Evolutionary conservation across 1,140 invertebrate species (phyloP).

Genomic region (Papilio machaon): DNA sequence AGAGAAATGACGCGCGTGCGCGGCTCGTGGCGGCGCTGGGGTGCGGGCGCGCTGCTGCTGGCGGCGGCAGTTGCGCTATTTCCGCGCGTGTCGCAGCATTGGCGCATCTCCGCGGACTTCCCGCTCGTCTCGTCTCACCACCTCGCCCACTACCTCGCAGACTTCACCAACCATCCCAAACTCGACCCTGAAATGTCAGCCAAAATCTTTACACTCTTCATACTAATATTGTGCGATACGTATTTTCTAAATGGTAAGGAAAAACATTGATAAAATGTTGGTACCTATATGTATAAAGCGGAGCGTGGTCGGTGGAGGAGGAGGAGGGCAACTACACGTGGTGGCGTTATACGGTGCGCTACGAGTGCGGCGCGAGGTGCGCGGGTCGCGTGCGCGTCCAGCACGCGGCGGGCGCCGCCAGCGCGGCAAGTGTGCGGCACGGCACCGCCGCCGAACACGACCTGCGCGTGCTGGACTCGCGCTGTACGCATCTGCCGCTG

Average conservation of each 20-base stretch:
- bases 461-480: slow-evolving; percentile 39
- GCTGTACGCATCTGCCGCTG: slow-evolving; percentile 50
- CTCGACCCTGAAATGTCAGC: slow-evolving; percentile 44
- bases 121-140: slow-evolving; percentile 35
- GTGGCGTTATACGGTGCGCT: slow-evolving; percentile 62
- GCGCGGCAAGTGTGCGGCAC: slow-evolving; percentile 32
- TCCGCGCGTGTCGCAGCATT: slow-evolving; percentile 40
- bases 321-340: slow-evolving; percentile 60
- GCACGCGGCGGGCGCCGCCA: slow-evolving; percentile 33
- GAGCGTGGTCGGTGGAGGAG: slow-evolving; percentile 57
- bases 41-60: slow-evolving; percentile 38
- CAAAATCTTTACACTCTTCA: background rate
- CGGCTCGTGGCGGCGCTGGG: background rate
- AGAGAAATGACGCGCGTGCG: background rate
- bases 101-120: slow-evolving; percentile 35
- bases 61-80: slow-evolving; percentile 37
- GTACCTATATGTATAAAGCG: slow-evolving; percentile 40
- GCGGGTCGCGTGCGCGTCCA: slow-evolving; percentile 48
- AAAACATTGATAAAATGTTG: background rate
- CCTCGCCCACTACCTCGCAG: slow-evolving; percentile 61
- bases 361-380: slow-evolving; percentile 64
- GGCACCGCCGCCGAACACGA: slow-evolving; percentile 39
- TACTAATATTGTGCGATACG: no score
- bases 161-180: slow-evolving; percentile 56
- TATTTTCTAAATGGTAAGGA: no score